Conservation (phyloP, 2,113 vertebrate genomes). For the Gallinago undulata region DNA sequence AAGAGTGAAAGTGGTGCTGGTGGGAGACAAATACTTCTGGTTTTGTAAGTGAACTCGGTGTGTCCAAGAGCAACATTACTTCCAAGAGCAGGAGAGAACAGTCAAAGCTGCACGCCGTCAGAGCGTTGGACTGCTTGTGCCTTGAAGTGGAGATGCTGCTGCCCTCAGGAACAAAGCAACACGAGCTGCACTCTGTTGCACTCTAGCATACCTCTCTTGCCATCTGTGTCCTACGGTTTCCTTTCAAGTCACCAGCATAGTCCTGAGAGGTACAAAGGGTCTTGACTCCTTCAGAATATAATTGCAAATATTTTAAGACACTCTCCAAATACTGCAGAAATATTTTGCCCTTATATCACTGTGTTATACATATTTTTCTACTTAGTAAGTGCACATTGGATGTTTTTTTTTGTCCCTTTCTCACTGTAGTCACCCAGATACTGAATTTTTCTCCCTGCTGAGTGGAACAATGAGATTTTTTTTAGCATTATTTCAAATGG, state of each 20-base stretch:
- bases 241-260: neutral
- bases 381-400: neutral
- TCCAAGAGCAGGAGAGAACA: neutral
- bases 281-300: neutral
- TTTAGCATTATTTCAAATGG: constrained; percentile 73
- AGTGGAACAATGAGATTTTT: constrained; percentile 66
- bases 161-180: neutral
- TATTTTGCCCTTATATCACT: neutral
- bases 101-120: neutral
- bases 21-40: neutral
- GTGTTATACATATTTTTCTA: neutral
- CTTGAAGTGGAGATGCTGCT: neutral
- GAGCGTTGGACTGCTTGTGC: neutral
- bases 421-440: constrained; percentile 35
- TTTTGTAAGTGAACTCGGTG: neutral
- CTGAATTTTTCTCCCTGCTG: constrained; percentile 59
- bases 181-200: neutral
- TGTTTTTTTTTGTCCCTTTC: neutral
- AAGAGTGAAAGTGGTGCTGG: neutral
- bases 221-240: neutral
- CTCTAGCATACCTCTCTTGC: neutral
- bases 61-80: neutral
- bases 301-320: neutral
- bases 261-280: neutral
- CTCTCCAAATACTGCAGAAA: neutral